Evolutionary conservation across 1,140 invertebrate species (phyloP).

Genomic region (Tetramorium alpestre): DNA sequence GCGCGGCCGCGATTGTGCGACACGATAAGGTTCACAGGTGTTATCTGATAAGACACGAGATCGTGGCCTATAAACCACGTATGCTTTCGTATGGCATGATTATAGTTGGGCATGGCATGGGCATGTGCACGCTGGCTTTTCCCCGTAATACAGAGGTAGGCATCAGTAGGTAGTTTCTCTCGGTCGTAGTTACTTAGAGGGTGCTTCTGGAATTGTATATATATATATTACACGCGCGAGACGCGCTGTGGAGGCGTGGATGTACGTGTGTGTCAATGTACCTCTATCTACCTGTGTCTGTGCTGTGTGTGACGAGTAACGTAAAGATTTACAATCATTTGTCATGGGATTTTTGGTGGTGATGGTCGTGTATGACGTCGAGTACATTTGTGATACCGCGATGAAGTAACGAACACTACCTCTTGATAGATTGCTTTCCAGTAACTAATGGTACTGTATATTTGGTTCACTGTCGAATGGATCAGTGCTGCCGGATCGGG

Average conservation of each 20-base stretch:
- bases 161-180: conserved; percentile 20
- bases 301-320: conserved; percentile 69
- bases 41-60: conserved; percentile 49
- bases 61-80: conserved; percentile 1
- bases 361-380: conserved; percentile 82
- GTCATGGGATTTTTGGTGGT: conserved; percentile 82
- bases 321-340: conserved; percentile 61
- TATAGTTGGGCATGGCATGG: conserved; percentile 69
- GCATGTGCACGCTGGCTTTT: conserved; percentile 75
- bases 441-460: conserved; percentile 69
- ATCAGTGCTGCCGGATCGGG: conserved; percentile 45
- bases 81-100: conserved; percentile 40
- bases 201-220: conserved; percentile 45
- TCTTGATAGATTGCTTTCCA: conserved; percentile 70
- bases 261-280: conserved; percentile 51
- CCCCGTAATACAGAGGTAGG: conserved; percentile 42
- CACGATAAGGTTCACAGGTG: neutral
- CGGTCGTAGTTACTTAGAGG: conserved; percentile 25
- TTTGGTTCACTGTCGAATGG: conserved; percentile 63
- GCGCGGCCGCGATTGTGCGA: neutral
- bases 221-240: neutral
- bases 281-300: conserved; percentile 65
- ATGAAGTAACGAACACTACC: conserved; percentile 60
- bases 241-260: conserved; percentile 21
- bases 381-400: conserved; percentile 71